Conservation (phyloP, 2,113 vertebrate species). For the Tapirus terrestris region DNA sequence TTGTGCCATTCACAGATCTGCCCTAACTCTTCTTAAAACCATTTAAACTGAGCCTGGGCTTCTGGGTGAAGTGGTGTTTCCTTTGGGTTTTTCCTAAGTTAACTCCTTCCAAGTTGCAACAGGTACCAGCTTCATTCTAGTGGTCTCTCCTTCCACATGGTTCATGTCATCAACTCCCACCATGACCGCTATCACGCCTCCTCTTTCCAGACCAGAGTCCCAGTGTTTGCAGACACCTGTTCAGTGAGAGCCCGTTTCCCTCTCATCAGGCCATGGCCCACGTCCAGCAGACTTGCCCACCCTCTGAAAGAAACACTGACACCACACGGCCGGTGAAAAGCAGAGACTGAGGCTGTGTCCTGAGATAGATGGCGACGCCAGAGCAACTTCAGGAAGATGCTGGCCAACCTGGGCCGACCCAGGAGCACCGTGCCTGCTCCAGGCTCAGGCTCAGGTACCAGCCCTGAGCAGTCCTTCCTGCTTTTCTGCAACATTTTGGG, state of each 20-base stretch:
- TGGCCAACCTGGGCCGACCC: background rate
- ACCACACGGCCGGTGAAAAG: no score
- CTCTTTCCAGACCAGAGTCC: background rate
- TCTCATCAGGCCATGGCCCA: background rate
- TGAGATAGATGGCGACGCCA: accelerated
- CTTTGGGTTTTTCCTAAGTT: background rate
- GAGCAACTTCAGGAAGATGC: accelerated
- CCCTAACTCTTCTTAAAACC: background rate
- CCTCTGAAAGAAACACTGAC: background rate
- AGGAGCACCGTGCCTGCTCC: background rate
- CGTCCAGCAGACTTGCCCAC: background rate
- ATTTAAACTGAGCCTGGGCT: background rate
- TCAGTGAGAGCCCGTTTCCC: background rate
- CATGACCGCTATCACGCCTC: accelerated
- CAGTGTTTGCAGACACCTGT: background rate
- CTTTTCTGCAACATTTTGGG: background rate
- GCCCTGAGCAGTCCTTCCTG: background rate
- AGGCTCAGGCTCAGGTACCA: background rate
- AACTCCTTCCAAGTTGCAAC: background rate
- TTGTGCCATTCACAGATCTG: background rate
- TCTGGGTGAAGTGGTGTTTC: background rate
- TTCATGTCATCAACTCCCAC: no score
- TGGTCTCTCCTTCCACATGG: background rate
- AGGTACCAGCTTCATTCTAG: background rate
- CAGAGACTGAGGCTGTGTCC: background rate